phyloP scores from a whole-genome alignment of 2,113 vertebrate species.

The Piaya cayana region DNA sequence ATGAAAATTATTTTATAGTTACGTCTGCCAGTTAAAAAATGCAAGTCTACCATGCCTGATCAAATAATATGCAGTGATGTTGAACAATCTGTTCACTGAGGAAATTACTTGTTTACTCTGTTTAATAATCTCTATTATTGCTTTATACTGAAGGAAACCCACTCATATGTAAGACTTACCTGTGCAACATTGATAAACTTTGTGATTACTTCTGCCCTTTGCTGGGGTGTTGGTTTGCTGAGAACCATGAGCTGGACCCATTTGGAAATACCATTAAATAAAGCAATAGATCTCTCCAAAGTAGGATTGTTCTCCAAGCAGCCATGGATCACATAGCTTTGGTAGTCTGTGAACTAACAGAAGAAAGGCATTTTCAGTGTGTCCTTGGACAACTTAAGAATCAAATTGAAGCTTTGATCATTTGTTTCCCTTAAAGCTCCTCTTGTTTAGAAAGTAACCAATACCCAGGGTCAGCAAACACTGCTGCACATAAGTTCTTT shows the following conservation, averaged over 20 bases:
- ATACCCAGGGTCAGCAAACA: neutral
- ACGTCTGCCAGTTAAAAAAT: neutral
- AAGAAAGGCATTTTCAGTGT: constrained; percentile 19
- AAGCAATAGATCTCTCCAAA: constrained; percentile 93
- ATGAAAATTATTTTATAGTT: neutral
- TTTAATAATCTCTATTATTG: neutral
- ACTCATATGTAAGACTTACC: constrained; percentile 71
- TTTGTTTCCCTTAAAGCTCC: neutral
- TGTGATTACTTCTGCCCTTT: constrained; percentile 94
- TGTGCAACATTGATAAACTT: constrained; percentile 97
- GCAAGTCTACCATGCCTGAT: neutral
- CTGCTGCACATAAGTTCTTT: neutral
- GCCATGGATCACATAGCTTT: constrained; percentile 93
- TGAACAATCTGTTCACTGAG: neutral
- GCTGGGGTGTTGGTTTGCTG: constrained; percentile 94
- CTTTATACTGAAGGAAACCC: neutral
- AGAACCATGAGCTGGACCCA: constrained; percentile 99
- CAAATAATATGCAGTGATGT: neutral
- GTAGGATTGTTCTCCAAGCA: constrained; percentile 94
- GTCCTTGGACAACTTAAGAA: neutral
- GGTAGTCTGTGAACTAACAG: constrained; percentile 93
- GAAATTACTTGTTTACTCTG: neutral
- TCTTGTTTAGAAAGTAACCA: neutral
- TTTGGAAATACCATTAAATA: constrained; percentile 97
- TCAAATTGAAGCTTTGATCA: neutral